These are phyloP conservation scores for Ceryle rudis DNA, from an alignment of 2,797 vertebrate species.

Conservation along the genomic window DNA sequence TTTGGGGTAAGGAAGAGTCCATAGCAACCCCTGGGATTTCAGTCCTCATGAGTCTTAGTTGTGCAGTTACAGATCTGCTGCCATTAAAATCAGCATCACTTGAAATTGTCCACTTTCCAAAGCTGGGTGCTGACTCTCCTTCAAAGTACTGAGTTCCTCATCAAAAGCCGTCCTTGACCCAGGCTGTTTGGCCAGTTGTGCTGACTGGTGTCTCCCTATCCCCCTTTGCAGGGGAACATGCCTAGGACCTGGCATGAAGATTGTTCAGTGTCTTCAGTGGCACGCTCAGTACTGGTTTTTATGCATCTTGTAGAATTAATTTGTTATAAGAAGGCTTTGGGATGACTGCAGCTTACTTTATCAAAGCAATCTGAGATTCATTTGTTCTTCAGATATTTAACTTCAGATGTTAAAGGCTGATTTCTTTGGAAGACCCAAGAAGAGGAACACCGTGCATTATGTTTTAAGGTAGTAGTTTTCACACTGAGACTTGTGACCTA, in stretches of 20 bases:
- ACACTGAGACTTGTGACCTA: neutral
- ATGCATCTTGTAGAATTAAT: neutral
- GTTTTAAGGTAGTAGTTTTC: neutral
- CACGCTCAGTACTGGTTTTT: neutral
- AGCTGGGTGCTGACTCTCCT: neutral
- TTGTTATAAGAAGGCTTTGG: neutral
- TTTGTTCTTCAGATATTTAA: constrained; percentile 1
- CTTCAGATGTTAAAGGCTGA: neutral
- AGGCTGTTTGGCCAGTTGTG: neutral
- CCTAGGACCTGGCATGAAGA: neutral
- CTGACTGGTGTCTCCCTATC: neutral
- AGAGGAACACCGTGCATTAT: neutral
- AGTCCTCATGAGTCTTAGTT: neutral
- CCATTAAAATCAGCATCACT: neutral
- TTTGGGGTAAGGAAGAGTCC: neutral
- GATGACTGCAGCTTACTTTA: neutral
- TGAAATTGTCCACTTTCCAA: neutral
- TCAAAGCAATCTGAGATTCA: neutral
- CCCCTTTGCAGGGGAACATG: neutral
- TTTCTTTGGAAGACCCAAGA: neutral
- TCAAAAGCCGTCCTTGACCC: neutral
- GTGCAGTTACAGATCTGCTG: neutral
- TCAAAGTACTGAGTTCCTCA: neutral
- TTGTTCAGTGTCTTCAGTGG: neutral
- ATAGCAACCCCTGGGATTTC: neutral